Base-by-base conservation (phyloP, 2,888 invertebrate species). In the Phengaris arion region DNA sequence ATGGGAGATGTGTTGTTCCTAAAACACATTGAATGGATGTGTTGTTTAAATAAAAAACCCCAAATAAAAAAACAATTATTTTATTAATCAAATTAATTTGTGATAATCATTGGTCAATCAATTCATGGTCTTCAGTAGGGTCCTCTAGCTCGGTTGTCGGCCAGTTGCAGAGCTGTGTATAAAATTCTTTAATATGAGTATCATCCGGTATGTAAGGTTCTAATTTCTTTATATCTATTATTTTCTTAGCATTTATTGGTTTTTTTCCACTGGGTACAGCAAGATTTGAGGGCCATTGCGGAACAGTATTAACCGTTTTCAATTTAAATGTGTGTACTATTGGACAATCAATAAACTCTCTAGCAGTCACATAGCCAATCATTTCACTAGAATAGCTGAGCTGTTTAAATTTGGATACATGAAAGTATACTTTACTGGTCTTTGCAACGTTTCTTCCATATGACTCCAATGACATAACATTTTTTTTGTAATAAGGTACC, bases 371-470 rank as follows among this genome's bases (percentile, higher is more conserved):
- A 64, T 64, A 64, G 64, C 64, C 64, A 64, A 64, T 64, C 64
- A 64, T 64, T 64, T 64, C 64, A 64, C 64, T 64, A 64, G 64
- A 15, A 64, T 64, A 64, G 64, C 64, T 64, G 64, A 64, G 64
- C 64, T 64, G 64, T 64, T 64, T 64, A 64, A 64, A 64, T 64
- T 64, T 64, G 64, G 64, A 64, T 64, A 64, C 64, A 64, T 64
- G 64, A 2, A 64, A 64, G 15, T 64, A 64, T 64, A 64, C 64
- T 64, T 64, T 64, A 64, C 64, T 64, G 64, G 35, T 64, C 64
- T 64, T 64, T 64, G 70, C 70, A 45, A 70, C 46, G 70, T 48
- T 64, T 64, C 15, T 64, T 64, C 64, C 64, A 2, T 64, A 64
- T 15, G 15, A 64, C 64, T 64, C 64, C 52, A 52, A 52, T 52